phyloP scores from a whole-genome alignment of 2,888 invertebrate species.

The Syritta pipiens region DNA sequence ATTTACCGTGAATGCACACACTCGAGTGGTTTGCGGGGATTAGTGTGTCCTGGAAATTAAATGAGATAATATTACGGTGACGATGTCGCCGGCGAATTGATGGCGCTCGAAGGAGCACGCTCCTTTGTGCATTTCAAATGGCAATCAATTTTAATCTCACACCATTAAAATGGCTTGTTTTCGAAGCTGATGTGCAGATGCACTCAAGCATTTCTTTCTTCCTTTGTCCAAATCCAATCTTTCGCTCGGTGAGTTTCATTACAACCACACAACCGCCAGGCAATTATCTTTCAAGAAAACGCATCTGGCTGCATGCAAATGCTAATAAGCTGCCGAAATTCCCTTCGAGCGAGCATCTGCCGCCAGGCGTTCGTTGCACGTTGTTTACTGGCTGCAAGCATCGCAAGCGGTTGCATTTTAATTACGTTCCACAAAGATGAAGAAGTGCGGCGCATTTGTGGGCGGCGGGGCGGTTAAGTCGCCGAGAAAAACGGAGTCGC shows the following conservation, averaged over 20 bases:
- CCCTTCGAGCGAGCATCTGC: conserved; percentile 34
- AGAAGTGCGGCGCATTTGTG: no score
- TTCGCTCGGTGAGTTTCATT: neutral
- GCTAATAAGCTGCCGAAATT: conserved; percentile 34
- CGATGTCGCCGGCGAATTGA: conserved; percentile 22
- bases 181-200: no score
- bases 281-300: conserved; percentile 9
- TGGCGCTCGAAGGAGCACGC: neutral
- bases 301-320: conserved; percentile 31
- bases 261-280: conserved; percentile 37
- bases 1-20: conserved; percentile 43
- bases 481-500: conserved; percentile 20
- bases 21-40: conserved; percentile 35
- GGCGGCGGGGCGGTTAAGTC: no score
- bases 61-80: conserved; percentile 39
- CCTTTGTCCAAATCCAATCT: conserved; percentile 4
- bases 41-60: conserved; percentile 52
- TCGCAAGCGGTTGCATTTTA: conserved; percentile 37
- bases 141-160: neutral
- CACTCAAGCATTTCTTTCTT: neutral
- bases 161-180: no score
- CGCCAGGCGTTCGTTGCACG: conserved; percentile 1
- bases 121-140: neutral
- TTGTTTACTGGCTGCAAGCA: neutral
- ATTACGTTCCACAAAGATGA: conserved; percentile 31